These are phyloP conservation scores for Gallinago solitaria DNA, from an alignment of 2,797 vertebrate genomes.

Conservation along the genomic window DNA sequence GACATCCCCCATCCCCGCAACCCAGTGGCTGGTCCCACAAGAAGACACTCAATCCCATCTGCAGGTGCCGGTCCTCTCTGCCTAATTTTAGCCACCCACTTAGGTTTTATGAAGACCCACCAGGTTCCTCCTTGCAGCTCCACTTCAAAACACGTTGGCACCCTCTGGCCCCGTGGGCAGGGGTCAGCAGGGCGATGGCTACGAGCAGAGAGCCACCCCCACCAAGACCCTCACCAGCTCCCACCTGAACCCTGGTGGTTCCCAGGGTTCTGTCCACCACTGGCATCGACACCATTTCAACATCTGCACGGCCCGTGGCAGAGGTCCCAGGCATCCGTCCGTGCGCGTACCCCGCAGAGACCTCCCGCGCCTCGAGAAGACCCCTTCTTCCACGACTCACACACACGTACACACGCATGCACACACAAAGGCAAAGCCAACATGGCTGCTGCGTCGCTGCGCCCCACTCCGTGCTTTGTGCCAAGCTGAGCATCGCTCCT, in stretches of 20 bases:
- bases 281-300: neutral
- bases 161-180: neutral
- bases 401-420: neutral
- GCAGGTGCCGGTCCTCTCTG: neutral
- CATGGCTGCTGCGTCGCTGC: neutral
- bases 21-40: neutral
- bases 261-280: neutral
- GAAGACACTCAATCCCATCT: neutral
- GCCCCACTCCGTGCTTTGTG: neutral
- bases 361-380: constrained; percentile 1
- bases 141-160: accelerated
- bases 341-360: neutral
- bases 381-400: neutral
- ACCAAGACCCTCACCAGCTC: neutral
- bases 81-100: neutral
- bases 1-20: neutral
- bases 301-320: neutral
- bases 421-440: neutral
- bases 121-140: neutral
- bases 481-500: constrained; percentile 3
- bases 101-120: neutral
- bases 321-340: constrained; percentile 21
- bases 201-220: accelerated
- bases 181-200: neutral
- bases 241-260: neutral